Conservation (phyloP, 30 jellyfish, hydroid and myxozoan species). For the Mastigias papua region DNA sequence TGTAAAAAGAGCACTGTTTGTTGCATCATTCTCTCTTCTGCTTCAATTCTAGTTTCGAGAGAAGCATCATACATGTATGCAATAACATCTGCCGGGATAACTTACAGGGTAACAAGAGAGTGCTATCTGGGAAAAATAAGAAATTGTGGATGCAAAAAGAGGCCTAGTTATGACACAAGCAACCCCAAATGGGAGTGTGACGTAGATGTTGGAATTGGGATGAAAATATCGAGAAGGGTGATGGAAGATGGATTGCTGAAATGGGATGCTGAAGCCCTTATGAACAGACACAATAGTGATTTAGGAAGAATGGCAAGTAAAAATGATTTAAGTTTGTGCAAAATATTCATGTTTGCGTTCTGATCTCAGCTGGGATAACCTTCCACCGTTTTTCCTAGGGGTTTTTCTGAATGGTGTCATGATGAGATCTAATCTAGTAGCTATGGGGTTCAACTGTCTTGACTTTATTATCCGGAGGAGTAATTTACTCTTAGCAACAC, state of each 20-base stretch:
- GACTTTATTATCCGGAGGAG: too few relatives aligned
- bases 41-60: constrained; percentile 66
- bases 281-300: constrained; percentile 89
- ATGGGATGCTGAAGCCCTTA: constrained; percentile 87
- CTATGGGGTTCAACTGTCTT: too few relatives aligned
- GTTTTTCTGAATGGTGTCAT: too few relatives aligned
- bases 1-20: too few relatives aligned
- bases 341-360: not conserved
- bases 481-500: too few relatives aligned
- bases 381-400: too few relatives aligned
- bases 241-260: constrained; percentile 66
- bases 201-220: constrained; percentile 75
- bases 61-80: constrained; percentile 97
- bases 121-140: constrained; percentile 67
- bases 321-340: not conserved
- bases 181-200: constrained; percentile 82
- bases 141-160: constrained; percentile 67
- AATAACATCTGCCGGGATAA: constrained; percentile 96
- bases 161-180: not conserved
- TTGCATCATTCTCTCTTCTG: not conserved
- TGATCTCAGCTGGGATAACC: too few relatives aligned
- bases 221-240: constrained; percentile 57
- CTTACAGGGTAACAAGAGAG: constrained; percentile 78
- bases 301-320: constrained; percentile 84
- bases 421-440: too few relatives aligned